phyloP scores from a whole-genome alignment of 2,113 vertebrate species.

The Ammodytes dubius region DNA sequence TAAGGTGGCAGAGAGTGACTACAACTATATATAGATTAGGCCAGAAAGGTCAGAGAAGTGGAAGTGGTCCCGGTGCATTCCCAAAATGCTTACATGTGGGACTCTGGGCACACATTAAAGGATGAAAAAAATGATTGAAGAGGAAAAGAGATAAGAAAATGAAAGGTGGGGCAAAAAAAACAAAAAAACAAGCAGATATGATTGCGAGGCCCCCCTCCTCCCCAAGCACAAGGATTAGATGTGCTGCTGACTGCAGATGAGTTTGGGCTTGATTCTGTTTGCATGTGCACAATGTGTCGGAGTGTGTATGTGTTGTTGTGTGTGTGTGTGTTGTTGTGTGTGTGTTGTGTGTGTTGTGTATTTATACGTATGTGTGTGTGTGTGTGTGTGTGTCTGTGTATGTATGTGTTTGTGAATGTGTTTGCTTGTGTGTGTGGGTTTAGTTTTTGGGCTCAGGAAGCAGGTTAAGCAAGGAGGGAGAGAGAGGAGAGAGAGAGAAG shows the following conservation, averaged over 20 bases:
- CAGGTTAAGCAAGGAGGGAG: slow-evolving; percentile 56
- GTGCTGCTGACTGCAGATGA: slow-evolving; percentile 72
- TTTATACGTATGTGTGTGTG: slow-evolving; percentile 33
- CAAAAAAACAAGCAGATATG: slow-evolving; percentile 43
- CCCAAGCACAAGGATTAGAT: slow-evolving; percentile 73
- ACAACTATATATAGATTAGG: background rate
- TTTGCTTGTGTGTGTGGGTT: slow-evolving; percentile 42
- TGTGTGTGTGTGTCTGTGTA: slow-evolving; percentile 27
- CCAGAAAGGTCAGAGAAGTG: slow-evolving; percentile 26
- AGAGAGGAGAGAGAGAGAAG: slow-evolving; percentile 10
- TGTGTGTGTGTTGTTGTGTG: slow-evolving; percentile 5
- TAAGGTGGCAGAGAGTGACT: background rate
- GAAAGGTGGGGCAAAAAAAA: slow-evolving; percentile 54
- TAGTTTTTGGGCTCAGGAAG: slow-evolving; percentile 63
- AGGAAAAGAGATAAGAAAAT: slow-evolving; percentile 41
- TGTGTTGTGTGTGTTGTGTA: slow-evolving; percentile 31
- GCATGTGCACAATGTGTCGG: slow-evolving; percentile 48
- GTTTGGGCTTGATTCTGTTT: slow-evolving; percentile 68
- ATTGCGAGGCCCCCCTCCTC: slow-evolving; percentile 51
- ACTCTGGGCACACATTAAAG: slow-evolving; percentile 36
- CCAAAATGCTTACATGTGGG: slow-evolving; percentile 28
- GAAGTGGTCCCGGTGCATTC: slow-evolving; percentile 5
- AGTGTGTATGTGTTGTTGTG: slow-evolving; percentile 40
- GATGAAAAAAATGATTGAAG: slow-evolving; percentile 44
- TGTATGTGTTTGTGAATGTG: background rate